Evolutionary conservation across 2,888 invertebrate genomes (phyloP), one percentile per base, ranked within the genome.

Genomic region (Pristionchus japonicus): DNA sequence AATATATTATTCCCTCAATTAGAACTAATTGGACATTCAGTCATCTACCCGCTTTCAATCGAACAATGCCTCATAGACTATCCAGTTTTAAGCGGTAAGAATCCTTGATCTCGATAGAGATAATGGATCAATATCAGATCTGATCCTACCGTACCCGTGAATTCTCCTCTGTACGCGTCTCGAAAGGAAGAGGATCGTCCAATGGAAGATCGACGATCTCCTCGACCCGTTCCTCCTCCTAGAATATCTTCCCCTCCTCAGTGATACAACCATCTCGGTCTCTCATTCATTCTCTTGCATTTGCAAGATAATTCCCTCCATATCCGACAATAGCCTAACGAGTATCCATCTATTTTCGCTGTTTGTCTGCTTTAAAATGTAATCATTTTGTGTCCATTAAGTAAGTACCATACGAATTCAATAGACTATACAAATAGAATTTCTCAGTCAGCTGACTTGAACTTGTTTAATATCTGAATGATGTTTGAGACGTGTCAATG

Each of bases 171-270:
- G 17, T 64, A 85, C 43, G 40, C 11, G 43, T 37, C 27, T 27
- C 61, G 64, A n/a, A 1, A 3, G 11, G 40, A 34, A 37, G 4
- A 34, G 20, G 57, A 83, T 57, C 31, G 7, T 1, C 23, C 17
- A 11, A 49, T 20, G 17, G 34, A 34, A 15, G 40, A 20, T 23
- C 57, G 27, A 31, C 49, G 83, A 20, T 52, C 83, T 83, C 83
- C 64, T 37, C 52, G 52, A n/a, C 85, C 85, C 4, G 85, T 85
- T 43, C 85, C 85, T 43, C 85, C 85, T 27, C 85, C 85, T 27
- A 34, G 85, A 40, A 61, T 85, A 57, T 27, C 49, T n/a, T 23
- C 83, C 27, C 74, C 40, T 74, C 37, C 74, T 74, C 31, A 70
- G 20, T 37, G 15, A 70, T n/a, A 11, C 37, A 70, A n/a, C n/a